phyloP scores from a whole-genome alignment of 2,888 invertebrate species.

The Hypolimnas misippus region DNA sequence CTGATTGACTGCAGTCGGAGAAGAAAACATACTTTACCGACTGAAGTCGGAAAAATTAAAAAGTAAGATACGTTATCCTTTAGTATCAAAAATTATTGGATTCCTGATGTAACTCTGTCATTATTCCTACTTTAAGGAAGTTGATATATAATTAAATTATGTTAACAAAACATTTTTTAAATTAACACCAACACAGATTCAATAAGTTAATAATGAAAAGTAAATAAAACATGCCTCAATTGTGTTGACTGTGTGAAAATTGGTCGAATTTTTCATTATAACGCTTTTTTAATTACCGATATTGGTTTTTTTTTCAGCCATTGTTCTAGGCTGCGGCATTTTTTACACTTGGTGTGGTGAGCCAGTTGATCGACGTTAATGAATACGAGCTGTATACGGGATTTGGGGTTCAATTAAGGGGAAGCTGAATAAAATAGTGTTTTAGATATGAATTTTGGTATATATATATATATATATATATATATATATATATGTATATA shows the following conservation, averaged over 20 bases:
- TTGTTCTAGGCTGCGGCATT: constrained; percentile 26
- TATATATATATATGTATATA: too few relatives aligned
- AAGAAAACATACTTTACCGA: too few relatives aligned
- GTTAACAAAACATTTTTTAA: background rate
- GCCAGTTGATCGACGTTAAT: constrained; percentile 33
- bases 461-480: too few relatives aligned
- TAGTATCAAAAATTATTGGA: too few relatives aligned
- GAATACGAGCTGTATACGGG: background rate
- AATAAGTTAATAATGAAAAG: constrained; percentile 35
- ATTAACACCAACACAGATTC: background rate
- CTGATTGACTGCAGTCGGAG: too few relatives aligned
- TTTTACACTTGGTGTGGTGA: constrained; percentile 24
- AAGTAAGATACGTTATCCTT: too few relatives aligned
- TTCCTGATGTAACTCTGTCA: too few relatives aligned
- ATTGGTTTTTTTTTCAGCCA: constrained; percentile 25
- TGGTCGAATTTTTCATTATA: constrained; percentile 34
- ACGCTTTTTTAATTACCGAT: constrained; percentile 35
- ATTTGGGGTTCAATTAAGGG: background rate
- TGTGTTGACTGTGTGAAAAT: constrained; percentile 32
- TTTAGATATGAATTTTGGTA: background rate
- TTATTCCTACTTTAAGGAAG: too few relatives aligned
- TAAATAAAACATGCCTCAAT: constrained; percentile 36
- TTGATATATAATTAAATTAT: too few relatives aligned
- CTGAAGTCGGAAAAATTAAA: too few relatives aligned
- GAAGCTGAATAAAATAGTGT: background rate